phyloP scores from a whole-genome alignment of 1,140 invertebrate species.

The Sarcophaga peregrina region DNA sequence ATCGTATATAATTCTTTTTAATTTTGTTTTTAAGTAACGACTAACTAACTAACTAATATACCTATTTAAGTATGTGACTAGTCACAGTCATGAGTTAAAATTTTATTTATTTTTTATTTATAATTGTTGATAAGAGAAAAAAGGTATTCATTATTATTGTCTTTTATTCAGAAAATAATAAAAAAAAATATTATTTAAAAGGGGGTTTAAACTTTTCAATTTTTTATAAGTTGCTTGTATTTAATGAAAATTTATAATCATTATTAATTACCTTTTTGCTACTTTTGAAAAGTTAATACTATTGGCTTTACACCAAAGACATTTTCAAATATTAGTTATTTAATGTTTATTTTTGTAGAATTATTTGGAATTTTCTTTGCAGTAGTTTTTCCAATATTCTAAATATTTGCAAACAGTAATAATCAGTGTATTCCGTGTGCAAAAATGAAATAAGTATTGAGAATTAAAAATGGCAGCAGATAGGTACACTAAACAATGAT shows the following conservation, averaged over 20 bases:
- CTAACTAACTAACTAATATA: background rate
- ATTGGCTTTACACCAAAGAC: background rate
- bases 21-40: background rate
- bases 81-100: slow-evolving; percentile 12
- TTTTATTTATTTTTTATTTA: background rate
- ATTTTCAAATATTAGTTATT: background rate
- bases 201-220: slow-evolving; percentile 32
- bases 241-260: slow-evolving; percentile 29
- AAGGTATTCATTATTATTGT: background rate
- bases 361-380: background rate
- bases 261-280: slow-evolving; percentile 15
- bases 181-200: background rate
- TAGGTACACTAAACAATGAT: too few relatives aligned
- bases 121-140: slow-evolving; percentile 7
- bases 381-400: background rate
- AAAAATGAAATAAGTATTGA: too few relatives aligned
- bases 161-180: background rate
- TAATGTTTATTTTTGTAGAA: background rate
- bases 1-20: too few relatives aligned
- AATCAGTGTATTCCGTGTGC: too few relatives aligned
- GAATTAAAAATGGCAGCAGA: too few relatives aligned
- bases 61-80: background rate
- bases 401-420: too few relatives aligned
- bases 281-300: slow-evolving; percentile 32
- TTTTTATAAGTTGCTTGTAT: slow-evolving; percentile 26